These are phyloP conservation scores for Diplodus sargus DNA, from an alignment of 2,797 vertebrate species.

Conservation along the genomic window DNA sequence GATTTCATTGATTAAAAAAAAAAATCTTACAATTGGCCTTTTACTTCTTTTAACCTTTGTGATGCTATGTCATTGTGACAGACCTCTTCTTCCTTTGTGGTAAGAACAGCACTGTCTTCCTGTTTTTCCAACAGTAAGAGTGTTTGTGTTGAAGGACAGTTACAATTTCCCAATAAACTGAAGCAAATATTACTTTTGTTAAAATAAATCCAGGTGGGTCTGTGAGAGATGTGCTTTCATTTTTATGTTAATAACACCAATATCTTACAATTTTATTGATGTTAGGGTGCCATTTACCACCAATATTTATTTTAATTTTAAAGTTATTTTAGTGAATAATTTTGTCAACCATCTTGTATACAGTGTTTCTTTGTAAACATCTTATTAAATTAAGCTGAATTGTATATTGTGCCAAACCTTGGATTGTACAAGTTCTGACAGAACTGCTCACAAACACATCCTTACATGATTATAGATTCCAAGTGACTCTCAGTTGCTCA, in stretches of 20 bases:
- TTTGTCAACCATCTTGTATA: neutral
- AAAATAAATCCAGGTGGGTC: neutral
- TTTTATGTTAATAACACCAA: too few relatives aligned
- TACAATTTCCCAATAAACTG: neutral
- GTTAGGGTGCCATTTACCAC: neutral
- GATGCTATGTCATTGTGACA: conserved; percentile 3
- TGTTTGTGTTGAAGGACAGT: neutral
- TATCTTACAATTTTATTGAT: neutral
- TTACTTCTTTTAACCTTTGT: neutral
- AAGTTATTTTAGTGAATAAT: neutral
- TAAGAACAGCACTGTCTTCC: neutral
- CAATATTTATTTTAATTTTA: neutral
- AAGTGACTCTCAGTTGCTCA: neutral
- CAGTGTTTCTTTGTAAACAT: neutral
- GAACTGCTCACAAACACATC: neutral
- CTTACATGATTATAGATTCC: neutral
- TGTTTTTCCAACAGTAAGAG: neutral
- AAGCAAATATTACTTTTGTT: neutral
- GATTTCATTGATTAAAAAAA: too few relatives aligned
- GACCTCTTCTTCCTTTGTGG: conserved; percentile 20
- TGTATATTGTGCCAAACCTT: neutral
- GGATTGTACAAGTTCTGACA: neutral
- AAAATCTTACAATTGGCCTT: neutral
- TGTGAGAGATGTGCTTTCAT: neutral
- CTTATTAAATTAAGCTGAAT: neutral